Base-by-base conservation (phyloP, 2,888 invertebrate species). In the Hirtodrosophila confusa region DNA sequence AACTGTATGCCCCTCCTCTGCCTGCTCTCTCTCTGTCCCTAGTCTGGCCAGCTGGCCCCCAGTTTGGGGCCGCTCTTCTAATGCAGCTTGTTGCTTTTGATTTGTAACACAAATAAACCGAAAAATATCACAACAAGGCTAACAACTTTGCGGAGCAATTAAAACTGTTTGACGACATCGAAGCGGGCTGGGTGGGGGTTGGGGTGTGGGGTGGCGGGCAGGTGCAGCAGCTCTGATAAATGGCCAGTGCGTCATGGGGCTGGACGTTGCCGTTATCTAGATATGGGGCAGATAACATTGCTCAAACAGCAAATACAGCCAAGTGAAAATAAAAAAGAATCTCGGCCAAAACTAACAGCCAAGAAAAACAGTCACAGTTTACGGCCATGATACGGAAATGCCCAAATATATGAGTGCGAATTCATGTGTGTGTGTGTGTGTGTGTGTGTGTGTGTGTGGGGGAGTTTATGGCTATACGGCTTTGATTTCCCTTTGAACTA, bases 71-170 rank as follows among this genome's bases (percentile, higher is more conserved):
- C 17, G 17, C 17, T 17, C 17, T 17, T 17, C 17, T 17, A 2
- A 27, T 27, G 27, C 27, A 11, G 23, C 37, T 51, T 69, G 69
- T 60, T 71, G 58, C 74, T 69, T 85, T 77, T 86, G 79, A 83
- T 80, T 86, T 79, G 75, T 78, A 68, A 76, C 41, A 73, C 76
- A 85, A 85, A 80, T 77, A 80, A 75, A 73, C 66, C 73, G 41
- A 75, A 73, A 67, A 73, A 66, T 60, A 67, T 61, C 55, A 75
- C 35, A 74, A 74, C 57, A 75, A 66, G 63, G 43, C 73, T 76
- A 83, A 83, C 82, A 84, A 84, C 79, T 83, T 84, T 84, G 77
- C 65, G 69, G 69, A 69, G 82, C 82, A 83, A 83, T 83, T 83
- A 83, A 83, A 83, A 85, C 76, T 85, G 85, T 83, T 82, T 76